phyloP scores from a whole-genome alignment of 2,888 invertebrate species.

The Ornithoptera priamus region DNA sequence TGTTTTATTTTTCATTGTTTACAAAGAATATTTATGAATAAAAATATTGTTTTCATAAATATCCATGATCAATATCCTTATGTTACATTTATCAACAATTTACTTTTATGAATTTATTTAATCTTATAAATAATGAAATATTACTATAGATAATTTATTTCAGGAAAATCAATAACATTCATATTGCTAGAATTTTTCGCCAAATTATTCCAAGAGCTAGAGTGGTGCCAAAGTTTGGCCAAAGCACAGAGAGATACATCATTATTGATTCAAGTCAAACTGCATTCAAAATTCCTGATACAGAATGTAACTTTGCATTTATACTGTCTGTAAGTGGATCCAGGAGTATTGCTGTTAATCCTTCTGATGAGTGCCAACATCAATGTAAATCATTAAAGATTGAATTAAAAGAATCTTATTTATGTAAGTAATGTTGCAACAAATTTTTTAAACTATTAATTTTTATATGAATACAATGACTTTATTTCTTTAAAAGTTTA shows the following conservation, averaged over 20 bases:
- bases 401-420: conserved; percentile 84
- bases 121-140: conserved; percentile 1
- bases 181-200: conserved; percentile 85
- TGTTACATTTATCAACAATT: background rate
- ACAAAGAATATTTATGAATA: too few species aligned
- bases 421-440: conserved; percentile 82
- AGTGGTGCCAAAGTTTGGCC: conserved; percentile 86
- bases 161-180: conserved; percentile 90
- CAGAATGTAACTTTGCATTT: conserved; percentile 91
- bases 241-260: conserved; percentile 88
- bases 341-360: conserved; percentile 85
- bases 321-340: conserved; percentile 86
- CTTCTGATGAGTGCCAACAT: conserved; percentile 87
- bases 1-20: too few species aligned
- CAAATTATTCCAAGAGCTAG: conserved; percentile 86
- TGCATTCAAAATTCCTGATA: conserved; percentile 85
- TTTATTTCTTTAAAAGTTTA: too few species aligned
- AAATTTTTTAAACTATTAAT: too few species aligned
- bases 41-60: too few species aligned
- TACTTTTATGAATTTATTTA: too few species aligned
- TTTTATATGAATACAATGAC: too few species aligned
- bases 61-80: too few species aligned
- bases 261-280: conserved; percentile 86
- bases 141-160: conserved; percentile 34
- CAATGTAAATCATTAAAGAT: conserved; percentile 86